These are phyloP conservation scores for Melanostoma scalare DNA, from an alignment of 2,888 invertebrate species.

Conservation along the genomic window DNA sequence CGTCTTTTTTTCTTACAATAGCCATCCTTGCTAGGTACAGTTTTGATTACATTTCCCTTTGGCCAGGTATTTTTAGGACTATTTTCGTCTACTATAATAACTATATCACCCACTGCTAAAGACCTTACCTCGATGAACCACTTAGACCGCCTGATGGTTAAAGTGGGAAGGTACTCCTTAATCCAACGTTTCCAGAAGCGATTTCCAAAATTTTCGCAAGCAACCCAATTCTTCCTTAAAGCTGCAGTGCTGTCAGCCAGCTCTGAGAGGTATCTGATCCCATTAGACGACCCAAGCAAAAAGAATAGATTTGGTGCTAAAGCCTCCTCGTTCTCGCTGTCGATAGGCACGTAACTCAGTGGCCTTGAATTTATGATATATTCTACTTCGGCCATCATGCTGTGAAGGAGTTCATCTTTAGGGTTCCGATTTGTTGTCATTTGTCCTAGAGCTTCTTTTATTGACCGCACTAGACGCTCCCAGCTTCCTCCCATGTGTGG, in stretches of 20 bases:
- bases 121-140: conserved; percentile 7
- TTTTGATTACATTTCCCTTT: conserved; percentile 5
- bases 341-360: conserved; percentile 22
- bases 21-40: conserved; percentile 1
- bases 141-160: conserved; percentile 13
- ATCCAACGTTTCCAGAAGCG: conserved; percentile 16
- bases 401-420: conserved; percentile 61
- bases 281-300: conserved; percentile 44
- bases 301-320: conserved; percentile 75
- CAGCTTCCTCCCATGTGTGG: conserved; percentile 55
- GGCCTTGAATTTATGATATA: conserved; percentile 69
- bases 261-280: not conserved
- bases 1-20: not conserved
- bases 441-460: conserved; percentile 39
- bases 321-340: conserved; percentile 42
- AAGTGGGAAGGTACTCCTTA: not conserved
- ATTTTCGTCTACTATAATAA: conserved; percentile 10
- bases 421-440: conserved; percentile 56
- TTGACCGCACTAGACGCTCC: conserved; percentile 39
- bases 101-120: not conserved
- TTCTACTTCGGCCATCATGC: conserved; percentile 41
- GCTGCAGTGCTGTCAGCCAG: not conserved
- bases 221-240: not conserved
- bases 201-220: not conserved
- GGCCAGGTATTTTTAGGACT: conserved; percentile 9